phyloP scores from a whole-genome alignment of 2,113 vertebrate species.

The Thamnophis sirtalis region DNA sequence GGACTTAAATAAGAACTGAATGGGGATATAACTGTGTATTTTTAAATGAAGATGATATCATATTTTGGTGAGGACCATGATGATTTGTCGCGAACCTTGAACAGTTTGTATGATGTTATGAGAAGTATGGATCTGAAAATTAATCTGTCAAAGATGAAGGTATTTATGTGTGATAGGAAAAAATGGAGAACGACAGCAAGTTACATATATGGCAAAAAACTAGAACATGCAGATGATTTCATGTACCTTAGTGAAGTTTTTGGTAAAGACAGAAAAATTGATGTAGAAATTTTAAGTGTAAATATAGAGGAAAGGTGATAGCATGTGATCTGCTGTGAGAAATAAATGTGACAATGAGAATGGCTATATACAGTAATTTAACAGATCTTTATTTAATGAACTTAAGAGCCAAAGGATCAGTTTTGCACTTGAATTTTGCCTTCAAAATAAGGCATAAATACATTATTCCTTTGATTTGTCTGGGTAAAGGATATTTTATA shows the following conservation, averaged over 20 bases:
- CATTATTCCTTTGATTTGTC: not conserved
- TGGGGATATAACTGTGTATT: not conserved
- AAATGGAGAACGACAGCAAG: not conserved
- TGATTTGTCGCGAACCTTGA: not conserved
- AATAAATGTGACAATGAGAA: not conserved
- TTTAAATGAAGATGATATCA: not conserved
- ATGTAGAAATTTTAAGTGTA: not conserved
- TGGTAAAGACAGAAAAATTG: not conserved
- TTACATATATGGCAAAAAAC: not conserved
- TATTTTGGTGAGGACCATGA: not conserved
- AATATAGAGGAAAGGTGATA: not conserved
- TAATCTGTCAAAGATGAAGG: not conserved
- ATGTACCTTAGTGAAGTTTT: not conserved
- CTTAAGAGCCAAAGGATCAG: not conserved
- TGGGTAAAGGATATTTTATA: not conserved
- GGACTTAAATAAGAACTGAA: not conserved
- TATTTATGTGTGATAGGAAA: not conserved
- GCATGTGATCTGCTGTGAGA: not conserved
- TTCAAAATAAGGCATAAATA: not conserved
- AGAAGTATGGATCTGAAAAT: not conserved
- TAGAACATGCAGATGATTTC: not conserved
- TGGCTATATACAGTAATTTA: not conserved
- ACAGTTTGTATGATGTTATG: not conserved
- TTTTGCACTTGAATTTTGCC: not conserved
- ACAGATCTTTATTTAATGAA: not conserved